Evolutionary conservation across 2,888 invertebrate genomes (phyloP).

Genomic region (Peribatodes rhomboidaria): DNA sequence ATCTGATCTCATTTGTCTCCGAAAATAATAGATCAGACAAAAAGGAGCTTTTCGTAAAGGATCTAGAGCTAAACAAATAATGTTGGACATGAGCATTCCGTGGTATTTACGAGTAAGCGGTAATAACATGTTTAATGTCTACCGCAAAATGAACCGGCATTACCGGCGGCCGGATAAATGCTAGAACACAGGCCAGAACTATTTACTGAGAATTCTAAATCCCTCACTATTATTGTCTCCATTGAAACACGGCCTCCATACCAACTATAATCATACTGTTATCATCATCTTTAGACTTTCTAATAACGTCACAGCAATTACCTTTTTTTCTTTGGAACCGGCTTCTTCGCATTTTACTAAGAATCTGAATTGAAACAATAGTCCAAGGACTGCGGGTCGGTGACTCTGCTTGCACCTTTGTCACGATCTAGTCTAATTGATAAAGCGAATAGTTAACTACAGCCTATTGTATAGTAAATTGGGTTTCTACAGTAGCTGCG

Average conservation of each 20-base stretch:
- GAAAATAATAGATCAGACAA: too few relatives aligned
- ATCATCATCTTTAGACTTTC: slow-evolving; percentile 59
- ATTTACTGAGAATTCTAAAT: slow-evolving; percentile 37
- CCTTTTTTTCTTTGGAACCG: slow-evolving; percentile 46
- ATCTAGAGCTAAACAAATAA: not conserved
- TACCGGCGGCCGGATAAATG: not conserved
- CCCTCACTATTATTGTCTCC: not conserved
- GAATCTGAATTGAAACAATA: slow-evolving; percentile 47
- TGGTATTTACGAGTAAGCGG: slow-evolving; percentile 7
- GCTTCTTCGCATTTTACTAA: slow-evolving; percentile 48
- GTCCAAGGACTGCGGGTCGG: slow-evolving; percentile 35
- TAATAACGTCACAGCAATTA: slow-evolving; percentile 50
- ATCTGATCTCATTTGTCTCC: too few relatives aligned
- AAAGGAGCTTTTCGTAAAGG: too few relatives aligned
- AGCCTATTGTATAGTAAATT: slow-evolving; percentile 29
- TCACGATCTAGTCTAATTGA: slow-evolving; percentile 35
- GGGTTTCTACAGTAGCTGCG: slow-evolving; percentile 15
- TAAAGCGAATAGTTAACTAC: slow-evolving; percentile 20
- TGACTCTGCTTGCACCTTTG: slow-evolving; percentile 27
- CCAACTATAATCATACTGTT: slow-evolving; percentile 36
- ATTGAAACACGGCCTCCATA: not conserved
- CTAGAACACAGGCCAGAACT: slow-evolving; percentile 25
- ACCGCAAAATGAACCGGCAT: slow-evolving; percentile 6
- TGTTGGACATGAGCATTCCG: not conserved
- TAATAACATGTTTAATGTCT: slow-evolving; percentile 19